Conservation (phyloP, 2,888 invertebrate species). For the Chrysina gloriosa region DNA sequence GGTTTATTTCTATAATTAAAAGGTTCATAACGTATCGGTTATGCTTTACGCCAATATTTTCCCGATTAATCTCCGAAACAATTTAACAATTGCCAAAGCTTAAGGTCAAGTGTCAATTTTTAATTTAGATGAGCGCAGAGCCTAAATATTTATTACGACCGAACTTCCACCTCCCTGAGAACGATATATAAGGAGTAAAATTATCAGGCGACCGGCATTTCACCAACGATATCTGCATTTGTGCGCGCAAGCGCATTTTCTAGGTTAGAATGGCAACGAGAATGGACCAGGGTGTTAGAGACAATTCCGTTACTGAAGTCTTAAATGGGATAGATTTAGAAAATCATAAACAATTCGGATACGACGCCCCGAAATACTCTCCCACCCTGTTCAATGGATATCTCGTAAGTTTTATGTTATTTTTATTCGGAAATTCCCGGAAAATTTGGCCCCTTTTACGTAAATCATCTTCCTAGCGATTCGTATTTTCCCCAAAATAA, state of each 20-base stretch:
- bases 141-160: conserved; percentile 2
- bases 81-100: conserved; percentile 32
- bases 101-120: conserved; percentile 39
- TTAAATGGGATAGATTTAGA: conserved; percentile 48
- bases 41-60: not conserved
- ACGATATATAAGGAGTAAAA: conserved; percentile 38
- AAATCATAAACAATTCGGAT: conserved; percentile 39
- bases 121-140: conserved; percentile 20
- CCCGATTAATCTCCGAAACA: not conserved
- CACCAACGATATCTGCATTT: conserved; percentile 39
- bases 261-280: conserved; percentile 50
- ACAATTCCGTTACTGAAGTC: conserved; percentile 48
- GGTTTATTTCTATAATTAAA: no score
- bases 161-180: conserved; percentile 18
- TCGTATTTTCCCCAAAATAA: not conserved
- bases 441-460: not conserved
- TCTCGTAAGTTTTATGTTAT: conserved; percentile 46
- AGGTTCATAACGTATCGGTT: not conserved
- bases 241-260: conserved; percentile 47
- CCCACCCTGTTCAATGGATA: conserved; percentile 49
- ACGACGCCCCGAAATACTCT: conserved; percentile 43
- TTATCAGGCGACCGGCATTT: conserved; percentile 44
- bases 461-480: conserved; percentile 5
- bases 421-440: not conserved
- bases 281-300: conserved; percentile 50